Evolutionary conservation across 2,113 vertebrate species (phyloP), one percentile per base, ranked within the genome.

Genomic region (Bombycilla garrulus): DNA sequence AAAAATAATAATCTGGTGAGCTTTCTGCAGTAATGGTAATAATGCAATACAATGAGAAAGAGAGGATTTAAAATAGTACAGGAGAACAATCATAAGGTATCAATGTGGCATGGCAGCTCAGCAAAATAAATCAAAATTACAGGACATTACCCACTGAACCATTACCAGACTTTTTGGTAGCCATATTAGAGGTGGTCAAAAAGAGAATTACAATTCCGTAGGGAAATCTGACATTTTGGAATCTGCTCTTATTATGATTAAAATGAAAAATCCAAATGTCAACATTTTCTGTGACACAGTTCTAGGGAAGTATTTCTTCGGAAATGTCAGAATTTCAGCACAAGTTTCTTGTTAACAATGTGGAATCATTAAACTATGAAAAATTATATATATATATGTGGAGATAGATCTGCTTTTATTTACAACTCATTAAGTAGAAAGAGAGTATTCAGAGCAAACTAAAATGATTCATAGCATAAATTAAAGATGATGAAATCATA

Each of bases 291-390:
- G 22, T 57, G 33, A 36, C n/a, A 51, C 9, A 67, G 6, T 91
- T 89, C 13, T 14, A 60, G 28, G 25, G 12, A 86, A 91, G 33
- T 50, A n/a, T 79, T 81, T 81, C 12, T 87, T 71, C 65, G 18
- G 28, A 95, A 93, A 81, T 81, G 42, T 78, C 77, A 89, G 81
- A 76, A 91, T 88, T 94, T 87, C 53, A 60, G 20, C 54, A 81
- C 12, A 48, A 81, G 25, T 65, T 74, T 86, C 61, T 64, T 76
- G 28, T 65, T 88, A 92, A 74, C 25, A 76, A 36, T 25, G 6
- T 67, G 61, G 70, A 81, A 90, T 90, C 35, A 40, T 62, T 86
- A 73, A 65, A 74, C 12, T 73, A 25, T 13, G 42, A 81, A 67
- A 86, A 54, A 47, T 70, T 51, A 11, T 42, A 35, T 12, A 18